Conservation (phyloP, 2,888 invertebrate genomes). For the Ernsta delagoae region DNA sequence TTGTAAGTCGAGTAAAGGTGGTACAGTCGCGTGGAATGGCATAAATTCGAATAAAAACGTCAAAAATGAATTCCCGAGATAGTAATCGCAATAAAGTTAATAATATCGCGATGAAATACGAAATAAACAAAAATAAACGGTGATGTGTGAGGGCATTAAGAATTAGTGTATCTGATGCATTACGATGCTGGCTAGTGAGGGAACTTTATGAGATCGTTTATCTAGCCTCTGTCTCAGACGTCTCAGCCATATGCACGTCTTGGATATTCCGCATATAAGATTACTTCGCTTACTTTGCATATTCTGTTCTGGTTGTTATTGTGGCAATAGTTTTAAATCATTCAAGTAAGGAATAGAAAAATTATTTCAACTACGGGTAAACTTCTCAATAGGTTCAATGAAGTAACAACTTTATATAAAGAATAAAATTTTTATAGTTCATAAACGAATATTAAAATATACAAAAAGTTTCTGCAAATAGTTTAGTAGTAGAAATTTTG, state of each 20-base stretch:
- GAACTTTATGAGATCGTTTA: constrained; percentile 41
- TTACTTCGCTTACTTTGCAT: not conserved
- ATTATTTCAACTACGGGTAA: too few relatives aligned
- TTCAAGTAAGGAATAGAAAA: not conserved
- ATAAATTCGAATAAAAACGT: constrained; percentile 83
- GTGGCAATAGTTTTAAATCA: not conserved
- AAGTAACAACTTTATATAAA: too few relatives aligned
- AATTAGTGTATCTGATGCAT: constrained; percentile 65
- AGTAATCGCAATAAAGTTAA: constrained; percentile 82
- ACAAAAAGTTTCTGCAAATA: too few relatives aligned
- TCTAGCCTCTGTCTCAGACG: constrained; percentile 7
- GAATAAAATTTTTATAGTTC: too few relatives aligned
- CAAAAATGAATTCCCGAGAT: constrained; percentile 82
- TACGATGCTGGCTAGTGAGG: constrained; percentile 44
- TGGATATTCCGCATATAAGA: not conserved
- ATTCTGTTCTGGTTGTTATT: not conserved
- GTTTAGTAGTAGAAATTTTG: too few relatives aligned
- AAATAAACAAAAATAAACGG: constrained; percentile 79
- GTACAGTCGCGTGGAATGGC: constrained; percentile 63
- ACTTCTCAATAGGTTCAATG: too few relatives aligned
- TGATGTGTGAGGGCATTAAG: constrained; percentile 62
- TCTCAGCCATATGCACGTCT: too few relatives aligned
- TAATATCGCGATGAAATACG: constrained; percentile 81
- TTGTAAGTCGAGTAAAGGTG: constrained; percentile 44
- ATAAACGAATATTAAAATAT: too few relatives aligned